These are phyloP conservation scores for Ophion ventricosus DNA, from an alignment of 2,888 invertebrate genomes.

Conservation along the genomic window DNA sequence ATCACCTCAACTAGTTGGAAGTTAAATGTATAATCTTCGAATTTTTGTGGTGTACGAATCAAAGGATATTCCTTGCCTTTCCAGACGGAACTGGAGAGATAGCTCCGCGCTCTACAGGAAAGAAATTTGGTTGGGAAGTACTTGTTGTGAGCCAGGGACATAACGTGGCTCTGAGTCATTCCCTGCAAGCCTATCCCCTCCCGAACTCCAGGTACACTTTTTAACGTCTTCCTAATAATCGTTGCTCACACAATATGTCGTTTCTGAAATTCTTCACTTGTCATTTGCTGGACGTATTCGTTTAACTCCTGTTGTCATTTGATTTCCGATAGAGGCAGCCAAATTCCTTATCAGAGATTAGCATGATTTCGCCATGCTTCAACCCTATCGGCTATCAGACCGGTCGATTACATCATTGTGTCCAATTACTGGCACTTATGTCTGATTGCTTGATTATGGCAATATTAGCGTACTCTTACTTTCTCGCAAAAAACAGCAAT, in stretches of 20 bases:
- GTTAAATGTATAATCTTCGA: background rate
- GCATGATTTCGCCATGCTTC: too few relatives aligned
- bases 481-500: background rate
- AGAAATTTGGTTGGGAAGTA: constrained; percentile 84
- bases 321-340: too few relatives aligned
- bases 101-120: constrained; percentile 85
- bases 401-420: too few relatives aligned
- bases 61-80: constrained; percentile 74
- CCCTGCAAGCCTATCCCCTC: constrained; percentile 90
- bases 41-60: background rate
- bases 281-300: background rate
- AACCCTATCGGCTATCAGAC: too few relatives aligned
- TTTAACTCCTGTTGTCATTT: background rate
- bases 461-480: background rate
- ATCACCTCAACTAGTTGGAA: background rate
- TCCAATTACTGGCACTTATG: too few relatives aligned
- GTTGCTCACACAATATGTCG: background rate
- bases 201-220: constrained; percentile 88
- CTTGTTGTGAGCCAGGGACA: constrained; percentile 80
- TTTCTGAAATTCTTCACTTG: background rate
- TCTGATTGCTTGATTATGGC: too few relatives aligned
- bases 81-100: constrained; percentile 89
- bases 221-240: constrained; percentile 21
- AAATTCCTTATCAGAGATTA: too few relatives aligned
- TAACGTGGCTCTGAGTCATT: constrained; percentile 87